Conservation (phyloP, 2,113 vertebrate species). For the Zapornia atra region DNA sequence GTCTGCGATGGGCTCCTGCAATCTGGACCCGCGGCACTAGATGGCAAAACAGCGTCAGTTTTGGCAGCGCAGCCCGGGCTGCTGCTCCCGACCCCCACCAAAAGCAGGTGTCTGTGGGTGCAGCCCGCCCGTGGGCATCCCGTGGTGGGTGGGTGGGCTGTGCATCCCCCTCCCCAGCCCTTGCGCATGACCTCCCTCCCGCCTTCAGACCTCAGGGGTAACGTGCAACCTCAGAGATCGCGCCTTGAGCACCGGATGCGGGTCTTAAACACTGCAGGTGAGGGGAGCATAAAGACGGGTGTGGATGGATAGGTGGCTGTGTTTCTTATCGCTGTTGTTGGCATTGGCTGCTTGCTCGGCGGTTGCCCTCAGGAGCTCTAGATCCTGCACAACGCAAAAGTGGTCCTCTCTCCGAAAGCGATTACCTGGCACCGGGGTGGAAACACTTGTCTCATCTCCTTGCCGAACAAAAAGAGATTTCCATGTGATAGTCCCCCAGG, state of each 20-base stretch:
- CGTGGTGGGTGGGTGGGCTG: not conserved
- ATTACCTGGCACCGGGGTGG: not conserved
- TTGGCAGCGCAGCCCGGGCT: not conserved
- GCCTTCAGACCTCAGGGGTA: rapidly evolving
- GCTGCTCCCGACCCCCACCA: not conserved
- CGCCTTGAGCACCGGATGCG: rapidly evolving
- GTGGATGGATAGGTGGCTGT: not conserved
- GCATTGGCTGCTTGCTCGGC: not conserved
- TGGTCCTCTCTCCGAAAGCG: not conserved
- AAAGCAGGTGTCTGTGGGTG: rapidly evolving
- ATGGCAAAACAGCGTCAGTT: conserved; percentile 76
- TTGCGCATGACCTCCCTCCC: rapidly evolving
- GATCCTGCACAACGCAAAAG: not conserved
- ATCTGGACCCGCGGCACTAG: conserved; percentile 70
- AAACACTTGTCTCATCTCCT: not conserved
- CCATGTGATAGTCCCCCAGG: not conserved
- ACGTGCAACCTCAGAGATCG: rapidly evolving
- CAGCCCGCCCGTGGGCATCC: not conserved
- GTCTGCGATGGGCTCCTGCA: not conserved
- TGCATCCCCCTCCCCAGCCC: not conserved
- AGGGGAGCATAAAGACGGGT: rapidly evolving
- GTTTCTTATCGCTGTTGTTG: not conserved
- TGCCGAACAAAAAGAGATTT: not conserved
- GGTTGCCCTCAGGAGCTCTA: not conserved
- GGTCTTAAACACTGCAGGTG: rapidly evolving